These are phyloP conservation scores for Lethenteron reissneri DNA, from an alignment of 2,113 vertebrate species.

Conservation along the genomic window DNA sequence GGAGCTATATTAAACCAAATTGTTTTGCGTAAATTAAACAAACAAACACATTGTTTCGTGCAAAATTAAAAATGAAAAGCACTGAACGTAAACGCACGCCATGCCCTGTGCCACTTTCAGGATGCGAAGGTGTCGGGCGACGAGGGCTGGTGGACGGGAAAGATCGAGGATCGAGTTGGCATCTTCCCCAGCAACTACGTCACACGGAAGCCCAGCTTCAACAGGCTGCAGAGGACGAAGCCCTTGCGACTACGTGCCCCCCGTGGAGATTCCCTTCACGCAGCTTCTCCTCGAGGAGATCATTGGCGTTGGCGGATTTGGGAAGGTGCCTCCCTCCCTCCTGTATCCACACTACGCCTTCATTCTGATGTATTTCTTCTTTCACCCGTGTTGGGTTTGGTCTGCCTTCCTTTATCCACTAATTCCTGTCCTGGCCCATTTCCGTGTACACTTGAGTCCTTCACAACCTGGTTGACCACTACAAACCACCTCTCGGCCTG, in stretches of 20 bases:
- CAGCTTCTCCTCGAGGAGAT: slow-evolving; percentile 80
- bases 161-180: slow-evolving; percentile 67
- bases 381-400: no score
- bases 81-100: neutral
- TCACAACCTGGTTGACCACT: neutral
- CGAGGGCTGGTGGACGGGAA: slow-evolving; percentile 90
- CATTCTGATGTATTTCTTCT: no score
- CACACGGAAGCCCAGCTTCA: slow-evolving; percentile 40
- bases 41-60: neutral
- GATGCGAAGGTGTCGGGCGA: slow-evolving; percentile 80
- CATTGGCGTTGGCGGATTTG: slow-evolving; percentile 88
- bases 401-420: no score
- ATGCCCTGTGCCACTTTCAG: slow-evolving; percentile 3
- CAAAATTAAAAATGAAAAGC: neutral
- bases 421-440: no score
- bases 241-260: slow-evolving; percentile 20
- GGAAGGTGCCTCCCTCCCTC: slow-evolving; percentile 34
- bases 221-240: slow-evolving; percentile 24
- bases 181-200: slow-evolving; percentile 91
- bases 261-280: slow-evolving; percentile 74
- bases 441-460: no score
- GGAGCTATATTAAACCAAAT: no score
- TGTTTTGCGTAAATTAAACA: no score
- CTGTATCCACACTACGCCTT: no score
- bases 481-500: neutral